Evolutionary conservation across 2,888 invertebrate species (phyloP), one percentile per base, ranked within the genome.

Genomic region (Mesochorus sp.): DNA sequence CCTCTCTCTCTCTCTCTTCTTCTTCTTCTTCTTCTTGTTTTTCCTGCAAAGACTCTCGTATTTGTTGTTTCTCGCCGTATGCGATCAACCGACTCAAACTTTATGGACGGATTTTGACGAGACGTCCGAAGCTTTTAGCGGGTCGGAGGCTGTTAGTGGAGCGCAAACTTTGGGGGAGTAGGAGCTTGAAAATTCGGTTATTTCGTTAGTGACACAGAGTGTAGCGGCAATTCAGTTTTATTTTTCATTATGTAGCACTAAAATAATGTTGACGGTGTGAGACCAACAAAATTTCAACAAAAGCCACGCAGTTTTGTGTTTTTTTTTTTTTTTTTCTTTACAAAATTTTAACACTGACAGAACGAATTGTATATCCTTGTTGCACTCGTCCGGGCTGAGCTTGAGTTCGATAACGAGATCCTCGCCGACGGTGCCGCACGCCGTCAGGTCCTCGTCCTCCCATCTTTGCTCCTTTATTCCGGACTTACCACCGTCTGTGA

Each of bases 361-460:
- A 79, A 86, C 84, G 74, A 89, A 89, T 80, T 82, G 83, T 57
- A 88, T 81, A 64, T 87, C 83, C 37, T 86, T 85, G 42, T 82
- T 81, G 66, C 84, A 82, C 64, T 85, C 84, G 53, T 83, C 68
- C 26, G 83, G 80, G n/a, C 81, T 76, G 37, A 90, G 81, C 66
- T 88, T 86, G 49, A 89, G 57, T 68, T 88, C 85, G 47, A 88
- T n/a, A 21, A 88, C 77, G 68, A 89, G 64, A 72, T 90, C 88
- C 39, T 88, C 86, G 44, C 85, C 88, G 6, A 77, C 51, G n/a
- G 82, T 80, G 47, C 85, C 88, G 37, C 80, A 84, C 39, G 83
- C 81, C 71, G 84, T 76, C 75, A 82, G 81, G 51, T 87, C 87
- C 77, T 87, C 84, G 64, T 84, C 85, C 70, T 89, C 85, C 89